phyloP scores from a whole-genome alignment of 2,888 invertebrate species.

The Sesia bembeciformis region DNA sequence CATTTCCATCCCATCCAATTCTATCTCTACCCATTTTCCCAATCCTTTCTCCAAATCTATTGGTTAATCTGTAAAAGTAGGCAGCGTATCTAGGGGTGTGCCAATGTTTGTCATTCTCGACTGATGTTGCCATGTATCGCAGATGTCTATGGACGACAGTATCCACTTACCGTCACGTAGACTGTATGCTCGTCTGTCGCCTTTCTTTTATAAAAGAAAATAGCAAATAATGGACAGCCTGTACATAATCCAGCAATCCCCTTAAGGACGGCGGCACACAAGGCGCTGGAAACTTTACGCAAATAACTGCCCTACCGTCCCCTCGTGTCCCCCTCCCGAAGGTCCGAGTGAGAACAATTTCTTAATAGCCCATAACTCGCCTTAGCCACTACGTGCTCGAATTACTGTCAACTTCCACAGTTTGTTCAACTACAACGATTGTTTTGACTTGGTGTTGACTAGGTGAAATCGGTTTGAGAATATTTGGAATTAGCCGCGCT shows the following conservation, averaged over 20 bases:
- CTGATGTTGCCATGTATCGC: too few relatives aligned
- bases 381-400: constrained; percentile 47
- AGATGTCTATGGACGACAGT: too few relatives aligned
- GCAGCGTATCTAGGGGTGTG: too few relatives aligned
- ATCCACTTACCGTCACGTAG: too few relatives aligned
- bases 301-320: constrained; percentile 28
- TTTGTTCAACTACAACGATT: neutral
- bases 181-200: too few relatives aligned
- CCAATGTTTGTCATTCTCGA: too few relatives aligned
- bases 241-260: constrained; percentile 31
- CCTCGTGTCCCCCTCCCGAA: constrained; percentile 9
- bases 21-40: too few relatives aligned
- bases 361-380: constrained; percentile 66
- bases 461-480: neutral
- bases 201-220: too few relatives aligned
- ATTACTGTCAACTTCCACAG: constrained; percentile 50
- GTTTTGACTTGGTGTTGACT: neutral
- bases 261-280: constrained; percentile 36
- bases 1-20: too few relatives aligned
- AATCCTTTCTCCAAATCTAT: too few relatives aligned
- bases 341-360: constrained; percentile 59
- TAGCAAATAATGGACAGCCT: constrained; percentile 16
- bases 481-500: neutral
- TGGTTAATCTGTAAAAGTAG: too few relatives aligned
- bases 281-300: constrained; percentile 50